These are phyloP conservation scores for Odocoileus hemionus DNA, from an alignment of 2,113 vertebrate species.

Conservation along the genomic window DNA sequence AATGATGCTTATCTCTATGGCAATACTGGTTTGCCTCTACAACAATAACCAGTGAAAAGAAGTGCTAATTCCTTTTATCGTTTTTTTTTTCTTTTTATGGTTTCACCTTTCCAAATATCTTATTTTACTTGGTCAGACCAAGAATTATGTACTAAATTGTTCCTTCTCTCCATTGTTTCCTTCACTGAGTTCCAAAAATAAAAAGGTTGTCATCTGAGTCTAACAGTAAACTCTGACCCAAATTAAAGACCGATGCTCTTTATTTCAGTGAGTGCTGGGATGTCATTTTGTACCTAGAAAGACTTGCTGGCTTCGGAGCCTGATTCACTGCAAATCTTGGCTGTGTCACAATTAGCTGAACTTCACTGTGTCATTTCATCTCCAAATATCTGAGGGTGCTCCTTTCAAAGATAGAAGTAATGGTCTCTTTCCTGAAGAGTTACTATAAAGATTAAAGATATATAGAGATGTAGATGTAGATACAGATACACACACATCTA, in stretches of 20 bases:
- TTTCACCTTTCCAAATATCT: not conserved
- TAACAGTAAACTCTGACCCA: not conserved
- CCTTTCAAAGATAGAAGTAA: not conserved
- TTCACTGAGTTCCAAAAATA: not conserved
- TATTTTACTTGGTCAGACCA: not conserved
- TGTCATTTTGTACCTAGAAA: not conserved
- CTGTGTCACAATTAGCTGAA: not conserved
- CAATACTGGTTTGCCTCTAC: slow-evolving; percentile 26
- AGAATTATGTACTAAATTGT: not conserved
- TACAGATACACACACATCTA: not conserved
- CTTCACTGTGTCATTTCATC: not conserved
- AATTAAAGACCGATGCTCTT: not conserved
- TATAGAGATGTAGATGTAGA: not conserved
- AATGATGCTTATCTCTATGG: slow-evolving; percentile 41
- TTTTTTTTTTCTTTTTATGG: not conserved
- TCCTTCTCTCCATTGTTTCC: not conserved
- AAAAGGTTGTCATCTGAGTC: not conserved
- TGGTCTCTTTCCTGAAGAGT: not conserved
- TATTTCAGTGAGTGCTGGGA: not conserved
- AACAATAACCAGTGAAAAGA: not conserved
- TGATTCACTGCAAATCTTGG: not conserved
- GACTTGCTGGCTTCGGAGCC: not conserved
- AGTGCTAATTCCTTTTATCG: not conserved
- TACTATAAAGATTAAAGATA: not conserved
- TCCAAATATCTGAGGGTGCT: not conserved